phyloP scores from a whole-genome alignment of 2,888 invertebrate genomes.

The Branchinecta sandiegonensis region DNA sequence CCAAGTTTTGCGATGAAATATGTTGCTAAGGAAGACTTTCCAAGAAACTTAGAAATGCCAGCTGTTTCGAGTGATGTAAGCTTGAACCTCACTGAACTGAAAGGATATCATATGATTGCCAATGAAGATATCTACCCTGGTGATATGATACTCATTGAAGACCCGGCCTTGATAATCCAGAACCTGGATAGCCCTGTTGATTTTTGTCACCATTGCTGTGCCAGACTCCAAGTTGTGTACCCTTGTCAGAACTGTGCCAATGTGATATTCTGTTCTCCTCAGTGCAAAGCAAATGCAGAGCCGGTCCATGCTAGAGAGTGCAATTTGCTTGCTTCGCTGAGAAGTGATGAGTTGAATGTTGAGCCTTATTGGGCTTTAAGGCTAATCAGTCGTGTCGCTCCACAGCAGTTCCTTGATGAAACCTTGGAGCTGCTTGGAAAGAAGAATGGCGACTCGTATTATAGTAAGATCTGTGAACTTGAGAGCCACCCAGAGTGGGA shows the following conservation, averaged over 20 bases:
- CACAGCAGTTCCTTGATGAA: neutral
- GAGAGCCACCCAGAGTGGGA: neutral
- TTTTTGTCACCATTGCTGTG: conserved; percentile 14
- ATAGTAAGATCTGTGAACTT: conserved; percentile 4
- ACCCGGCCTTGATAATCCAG: neutral
- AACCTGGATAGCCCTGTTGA: neutral
- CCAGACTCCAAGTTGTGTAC: neutral
- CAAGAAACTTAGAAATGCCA: neutral
- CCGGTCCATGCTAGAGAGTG: neutral
- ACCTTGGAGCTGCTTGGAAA: neutral
- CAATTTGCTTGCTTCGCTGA: neutral
- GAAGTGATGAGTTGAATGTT: neutral
- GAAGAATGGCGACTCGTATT: neutral
- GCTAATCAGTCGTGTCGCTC: neutral
- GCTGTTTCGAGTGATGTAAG: neutral
- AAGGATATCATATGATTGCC: conserved; percentile 9
- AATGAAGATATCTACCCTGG: neutral
- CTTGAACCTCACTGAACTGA: neutral
- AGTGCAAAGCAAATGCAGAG: conserved; percentile 9
- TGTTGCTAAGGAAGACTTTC: neutral
- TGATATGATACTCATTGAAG: conserved; percentile 3
- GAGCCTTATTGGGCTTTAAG: neutral
- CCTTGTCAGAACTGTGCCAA: neutral
- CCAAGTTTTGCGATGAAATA: conserved; percentile 11
- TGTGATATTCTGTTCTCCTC: neutral